Evolutionary conservation across 1,140 invertebrate species (phyloP), one percentile per base, ranked within the genome.

Genomic region (Conus ventricosus): DNA sequence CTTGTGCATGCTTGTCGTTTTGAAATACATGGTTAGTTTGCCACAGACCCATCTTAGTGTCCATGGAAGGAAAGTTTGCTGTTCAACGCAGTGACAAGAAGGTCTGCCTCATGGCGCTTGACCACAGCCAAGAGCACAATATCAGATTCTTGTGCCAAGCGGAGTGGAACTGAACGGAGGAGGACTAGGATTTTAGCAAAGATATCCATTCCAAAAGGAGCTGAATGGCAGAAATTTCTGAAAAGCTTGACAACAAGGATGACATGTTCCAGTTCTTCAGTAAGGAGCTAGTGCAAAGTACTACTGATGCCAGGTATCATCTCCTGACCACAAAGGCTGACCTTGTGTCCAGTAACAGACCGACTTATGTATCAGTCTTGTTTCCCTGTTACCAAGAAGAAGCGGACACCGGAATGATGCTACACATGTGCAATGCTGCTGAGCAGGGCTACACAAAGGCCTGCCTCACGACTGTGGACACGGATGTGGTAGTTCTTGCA

Each of bases 331-430:
- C 60, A 20, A 63, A 15, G 60, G 60, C 60, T 63, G 60, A 63
- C 39, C 60, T 63, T 63, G 60, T 63, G 60, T 20, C 20, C 60
- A 63, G 60, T 63, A 63, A 1, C 60, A 63, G 60, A 63, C 60
- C 60, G 1, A 63, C 60, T 63, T 11, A 63, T 4, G 60, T 2
- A 63, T 15, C 78, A 81, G 78, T 17, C 78, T 81, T 5, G 63
- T 27, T 27, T 27, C 75, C 91, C 53, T 92, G 91, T 87, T 60
- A 85, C 57, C 91, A 92, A 39, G 90, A 92, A 83, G 90, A 92
- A 84, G 92, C 92, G 8, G 92, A 92, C 82, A 90, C 89, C 13
- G 67, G 88, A 57, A 53, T 92, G 10, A 20, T 92, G 17, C 63
- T 92, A 25, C 92, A 92, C 89, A 25, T 88, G 53, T 55, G 55